Conservation (phyloP, 2,113 vertebrate species). For the Naja naja region DNA sequence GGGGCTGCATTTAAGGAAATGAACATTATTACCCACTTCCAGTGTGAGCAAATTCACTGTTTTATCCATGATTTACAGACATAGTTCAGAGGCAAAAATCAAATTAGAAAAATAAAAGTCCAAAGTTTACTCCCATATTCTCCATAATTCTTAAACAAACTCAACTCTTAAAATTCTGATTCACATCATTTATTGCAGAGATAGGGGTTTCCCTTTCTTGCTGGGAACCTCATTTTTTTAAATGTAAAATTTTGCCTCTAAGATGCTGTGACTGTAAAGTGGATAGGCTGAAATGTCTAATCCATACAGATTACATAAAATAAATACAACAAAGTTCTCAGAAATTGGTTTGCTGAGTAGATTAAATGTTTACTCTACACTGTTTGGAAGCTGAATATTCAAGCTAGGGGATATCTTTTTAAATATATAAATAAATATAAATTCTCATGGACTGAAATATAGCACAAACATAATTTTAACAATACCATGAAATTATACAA, state of each 20-base stretch:
- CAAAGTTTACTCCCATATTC: not conserved
- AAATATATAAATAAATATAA: not conserved
- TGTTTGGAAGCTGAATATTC: not conserved
- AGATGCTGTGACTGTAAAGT: not conserved
- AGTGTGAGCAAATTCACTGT: not conserved
- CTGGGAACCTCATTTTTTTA: not conserved
- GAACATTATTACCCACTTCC: not conserved
- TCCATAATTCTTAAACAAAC: not conserved
- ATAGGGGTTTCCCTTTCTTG: not conserved
- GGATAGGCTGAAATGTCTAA: not conserved
- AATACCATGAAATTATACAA: constrained; percentile 1
- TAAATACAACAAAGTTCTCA: not conserved
- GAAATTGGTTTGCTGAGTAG: not conserved
- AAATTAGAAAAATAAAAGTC: not conserved
- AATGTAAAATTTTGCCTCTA: not conserved
- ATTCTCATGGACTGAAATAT: not conserved
- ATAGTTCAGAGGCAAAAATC: not conserved
- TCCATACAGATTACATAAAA: not conserved
- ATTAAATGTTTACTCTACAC: not conserved
- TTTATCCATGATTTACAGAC: not conserved
- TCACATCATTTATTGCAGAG: not conserved
- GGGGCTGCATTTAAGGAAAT: not conserved
- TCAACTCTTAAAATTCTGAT: not conserved
- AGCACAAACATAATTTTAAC: not conserved
- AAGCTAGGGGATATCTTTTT: not conserved